Percentiles rank a stretch among this genome's conserved stretches.
Evolutionary conservation across 2,797 vertebrate species (phyloP).

Genomic region (Echeneis naucrates): DNA sequence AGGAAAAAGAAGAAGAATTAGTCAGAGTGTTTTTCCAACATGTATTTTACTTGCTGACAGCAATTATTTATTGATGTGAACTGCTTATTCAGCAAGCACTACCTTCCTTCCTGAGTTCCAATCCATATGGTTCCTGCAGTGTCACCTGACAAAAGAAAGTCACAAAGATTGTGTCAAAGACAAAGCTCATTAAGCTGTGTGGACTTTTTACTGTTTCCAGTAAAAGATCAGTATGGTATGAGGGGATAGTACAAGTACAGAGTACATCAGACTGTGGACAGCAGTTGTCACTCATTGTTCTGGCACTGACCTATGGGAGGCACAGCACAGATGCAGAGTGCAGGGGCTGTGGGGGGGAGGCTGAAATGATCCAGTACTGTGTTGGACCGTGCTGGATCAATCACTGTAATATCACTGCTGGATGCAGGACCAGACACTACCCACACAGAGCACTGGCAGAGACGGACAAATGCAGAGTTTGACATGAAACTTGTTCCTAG

Average conservation of each 20-base stretch:
- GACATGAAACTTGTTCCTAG: slow-evolving; percentile 25
- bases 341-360: slow-evolving; percentile 84
- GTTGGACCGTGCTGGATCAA: slow-evolving; percentile 88
- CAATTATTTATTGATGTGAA: slow-evolving; percentile 10
- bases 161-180: slow-evolving; percentile 27
- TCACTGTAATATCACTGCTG: slow-evolving; percentile 88
- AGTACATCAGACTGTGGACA: slow-evolving; percentile 8
- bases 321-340: slow-evolving; percentile 85
- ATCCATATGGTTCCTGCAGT: slow-evolving; percentile 88
- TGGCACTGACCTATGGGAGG: slow-evolving; percentile 83
- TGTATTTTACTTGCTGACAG: slow-evolving; percentile 1
- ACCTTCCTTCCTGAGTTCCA: slow-evolving; percentile 92
- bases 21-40: background rate
- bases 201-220: slow-evolving; percentile 22
- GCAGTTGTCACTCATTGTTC: slow-evolving; percentile 20
- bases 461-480: slow-evolving; percentile 40
- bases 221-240: background rate
- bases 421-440: slow-evolving; percentile 87
- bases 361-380: slow-evolving; percentile 89
- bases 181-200: slow-evolving; percentile 21
- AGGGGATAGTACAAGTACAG: slow-evolving; percentile 14
- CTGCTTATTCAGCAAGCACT: slow-evolving; percentile 51
- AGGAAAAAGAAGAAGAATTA: background rate
- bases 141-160: slow-evolving; percentile 72
- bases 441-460: slow-evolving; percentile 87